phyloP scores from a whole-genome alignment of 2,797 vertebrate species.

The Nyctalus aviator region DNA sequence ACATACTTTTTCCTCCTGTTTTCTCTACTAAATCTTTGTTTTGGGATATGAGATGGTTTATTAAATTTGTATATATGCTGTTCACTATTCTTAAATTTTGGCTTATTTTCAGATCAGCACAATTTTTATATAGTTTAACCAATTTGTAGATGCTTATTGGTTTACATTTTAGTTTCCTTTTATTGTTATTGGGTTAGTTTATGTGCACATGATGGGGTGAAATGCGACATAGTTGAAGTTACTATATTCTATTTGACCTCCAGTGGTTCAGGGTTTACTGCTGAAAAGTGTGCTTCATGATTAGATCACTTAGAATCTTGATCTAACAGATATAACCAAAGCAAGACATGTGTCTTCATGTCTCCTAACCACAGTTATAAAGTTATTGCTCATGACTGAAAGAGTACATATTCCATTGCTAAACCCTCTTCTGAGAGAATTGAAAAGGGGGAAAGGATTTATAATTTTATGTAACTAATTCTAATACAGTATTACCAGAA shows the following conservation, averaged over 20 bases:
- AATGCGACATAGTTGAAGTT: neutral
- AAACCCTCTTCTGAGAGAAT: neutral
- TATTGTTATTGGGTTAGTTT: neutral
- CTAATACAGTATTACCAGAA: neutral
- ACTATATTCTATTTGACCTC: neutral
- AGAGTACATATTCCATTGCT: neutral
- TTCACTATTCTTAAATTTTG: neutral
- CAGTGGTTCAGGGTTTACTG: neutral
- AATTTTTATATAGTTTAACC: neutral
- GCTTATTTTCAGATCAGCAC: neutral
- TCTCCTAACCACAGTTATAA: neutral
- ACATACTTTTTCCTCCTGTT: neutral
- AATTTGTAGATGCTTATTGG: neutral
- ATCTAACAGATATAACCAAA: neutral
- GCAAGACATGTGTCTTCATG: neutral
- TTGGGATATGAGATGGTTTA: neutral
- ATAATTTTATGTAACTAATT: neutral
- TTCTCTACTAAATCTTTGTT: constrained; percentile 20
- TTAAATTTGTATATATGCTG: neutral
- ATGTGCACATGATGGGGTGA: neutral
- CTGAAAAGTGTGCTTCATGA: neutral
- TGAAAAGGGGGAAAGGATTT: neutral
- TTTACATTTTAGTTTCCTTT: neutral
- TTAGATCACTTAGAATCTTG: neutral
- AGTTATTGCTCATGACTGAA: neutral